These are phyloP conservation scores for Spondyliosoma cantharus DNA, from an alignment of 2,797 vertebrate genomes.

Conservation along the genomic window DNA sequence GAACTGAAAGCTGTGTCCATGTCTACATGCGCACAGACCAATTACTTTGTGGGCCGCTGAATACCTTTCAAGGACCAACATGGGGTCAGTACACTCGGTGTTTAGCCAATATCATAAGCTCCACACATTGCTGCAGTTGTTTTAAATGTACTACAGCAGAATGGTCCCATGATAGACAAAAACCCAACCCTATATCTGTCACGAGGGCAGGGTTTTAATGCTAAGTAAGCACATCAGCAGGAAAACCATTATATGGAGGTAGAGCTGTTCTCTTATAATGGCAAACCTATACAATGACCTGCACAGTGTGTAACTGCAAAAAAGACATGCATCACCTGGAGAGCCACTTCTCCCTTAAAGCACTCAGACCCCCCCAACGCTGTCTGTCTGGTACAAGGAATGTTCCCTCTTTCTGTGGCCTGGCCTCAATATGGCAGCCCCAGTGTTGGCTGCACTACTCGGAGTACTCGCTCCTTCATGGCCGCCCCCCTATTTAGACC, in stretches of 20 bases:
- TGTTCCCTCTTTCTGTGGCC: constrained; percentile 52
- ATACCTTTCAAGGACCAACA: constrained; percentile 58
- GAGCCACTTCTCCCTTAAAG: constrained; percentile 49
- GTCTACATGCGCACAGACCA: neutral
- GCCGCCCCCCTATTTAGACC: constrained; percentile 69
- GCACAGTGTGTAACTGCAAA: constrained; percentile 44
- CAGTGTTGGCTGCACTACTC: constrained; percentile 56
- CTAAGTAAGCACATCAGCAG: constrained; percentile 76
- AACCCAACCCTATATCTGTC: constrained; percentile 43
- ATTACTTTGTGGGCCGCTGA: constrained; percentile 35
- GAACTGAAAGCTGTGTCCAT: neutral
- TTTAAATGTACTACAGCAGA: constrained; percentile 46
- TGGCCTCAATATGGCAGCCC: constrained; percentile 65
- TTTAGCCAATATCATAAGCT: constrained; percentile 39
- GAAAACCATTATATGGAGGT: constrained; percentile 67
- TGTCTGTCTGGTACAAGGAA: constrained; percentile 53
- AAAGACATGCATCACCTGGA: constrained; percentile 47
- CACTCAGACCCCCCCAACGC: constrained; percentile 30
- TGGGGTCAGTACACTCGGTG: constrained; percentile 25
- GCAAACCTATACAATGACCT: constrained; percentile 60
- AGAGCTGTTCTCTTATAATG: constrained; percentile 57
- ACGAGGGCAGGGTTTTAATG: constrained; percentile 62
- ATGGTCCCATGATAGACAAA: constrained; percentile 42
- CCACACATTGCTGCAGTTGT: constrained; percentile 34
- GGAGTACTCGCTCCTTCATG: constrained; percentile 61